These are phyloP conservation scores for Papilio helenus DNA, from an alignment of 1,140 invertebrate genomes.

Conservation along the genomic window DNA sequence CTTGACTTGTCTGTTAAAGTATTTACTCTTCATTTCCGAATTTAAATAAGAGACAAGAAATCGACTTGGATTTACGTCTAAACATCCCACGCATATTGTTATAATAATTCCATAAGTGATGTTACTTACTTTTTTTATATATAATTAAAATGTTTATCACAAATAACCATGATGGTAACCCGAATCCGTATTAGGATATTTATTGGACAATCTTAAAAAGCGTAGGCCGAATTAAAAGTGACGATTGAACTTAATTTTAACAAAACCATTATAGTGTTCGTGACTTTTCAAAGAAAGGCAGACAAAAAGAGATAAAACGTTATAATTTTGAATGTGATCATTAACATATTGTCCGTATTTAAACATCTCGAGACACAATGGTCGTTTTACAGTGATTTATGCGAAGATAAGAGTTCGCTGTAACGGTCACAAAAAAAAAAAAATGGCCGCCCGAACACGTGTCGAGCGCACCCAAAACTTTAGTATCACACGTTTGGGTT, in stretches of 20 bases:
- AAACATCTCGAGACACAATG: conserved; percentile 16
- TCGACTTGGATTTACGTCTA: not conserved
- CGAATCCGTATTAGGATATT: not conserved
- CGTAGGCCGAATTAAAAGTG: not conserved
- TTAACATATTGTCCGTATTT: conserved; percentile 22
- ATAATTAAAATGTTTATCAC: too few species aligned
- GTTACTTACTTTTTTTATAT: too few species aligned
- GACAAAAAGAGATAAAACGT: conserved; percentile 1
- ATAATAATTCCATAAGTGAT: too few species aligned
- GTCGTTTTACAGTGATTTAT: conserved; percentile 29
- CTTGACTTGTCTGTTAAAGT: not conserved
- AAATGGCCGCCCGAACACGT: conserved; percentile 31
- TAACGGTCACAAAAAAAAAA: conserved; percentile 15
- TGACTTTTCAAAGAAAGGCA: conserved; percentile 9
- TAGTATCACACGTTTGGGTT: conserved; percentile 5
- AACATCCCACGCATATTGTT: too few species aligned
- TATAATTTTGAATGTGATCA: conserved; percentile 13
- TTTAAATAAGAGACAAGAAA: not conserved
- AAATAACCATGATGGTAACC: not conserved
- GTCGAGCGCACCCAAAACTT: conserved; percentile 10
- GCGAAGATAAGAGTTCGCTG: conserved; percentile 10
- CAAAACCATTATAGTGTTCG: conserved; percentile 3
- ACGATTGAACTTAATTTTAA: not conserved
- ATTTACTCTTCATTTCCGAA: not conserved
- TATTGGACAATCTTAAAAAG: not conserved